A percentile compares a stretch with the other conserved stretches of the same genome.
These are phyloP conservation scores for Monopis laevigella DNA, from an alignment of 2,888 invertebrate species.

Conservation along the genomic window DNA sequence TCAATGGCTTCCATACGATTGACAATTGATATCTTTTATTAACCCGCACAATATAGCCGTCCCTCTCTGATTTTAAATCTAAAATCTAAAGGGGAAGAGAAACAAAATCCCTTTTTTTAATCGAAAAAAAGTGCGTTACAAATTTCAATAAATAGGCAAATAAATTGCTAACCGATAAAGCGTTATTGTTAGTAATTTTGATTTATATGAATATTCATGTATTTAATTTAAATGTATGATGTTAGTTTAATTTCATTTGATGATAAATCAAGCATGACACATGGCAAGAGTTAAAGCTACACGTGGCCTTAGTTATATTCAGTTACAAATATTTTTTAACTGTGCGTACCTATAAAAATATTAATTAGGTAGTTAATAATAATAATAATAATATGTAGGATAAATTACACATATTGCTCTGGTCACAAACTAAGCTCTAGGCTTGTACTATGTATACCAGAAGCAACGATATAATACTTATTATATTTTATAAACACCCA, in stretches of 20 bases:
- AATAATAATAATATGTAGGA: no score
- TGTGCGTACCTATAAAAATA: no score
- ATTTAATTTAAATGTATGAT: slow-evolving; percentile 38
- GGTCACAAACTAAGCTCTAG: no score
- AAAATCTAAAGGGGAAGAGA: slow-evolving; percentile 14
- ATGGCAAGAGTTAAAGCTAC: slow-evolving; percentile 15
- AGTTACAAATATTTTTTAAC: slow-evolving; percentile 17
- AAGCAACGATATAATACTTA: no score
- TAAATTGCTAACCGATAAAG: slow-evolving; percentile 61
- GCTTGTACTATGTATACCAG: no score
- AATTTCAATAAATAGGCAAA: slow-evolving; percentile 64
- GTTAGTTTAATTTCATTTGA: slow-evolving; percentile 21
- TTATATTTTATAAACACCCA: no score
- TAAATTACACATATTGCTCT: no score
- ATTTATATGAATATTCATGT: slow-evolving; percentile 67
- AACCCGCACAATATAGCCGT: slow-evolving; percentile 26
- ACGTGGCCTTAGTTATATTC: slow-evolving; percentile 27
- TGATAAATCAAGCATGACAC: slow-evolving; percentile 9
- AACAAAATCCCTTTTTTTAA: slow-evolving; percentile 1
- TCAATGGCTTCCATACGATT: slow-evolving; percentile 50
- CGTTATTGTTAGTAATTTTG: slow-evolving; percentile 52
- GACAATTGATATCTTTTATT: slow-evolving; percentile 43
- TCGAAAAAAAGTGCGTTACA: slow-evolving; percentile 48
- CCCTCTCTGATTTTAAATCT: slow-evolving; percentile 31
- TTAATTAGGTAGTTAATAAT: no score